These are phyloP conservation scores for Sialia sialis DNA, from an alignment of 2,113 vertebrate genomes.

Conservation along the genomic window DNA sequence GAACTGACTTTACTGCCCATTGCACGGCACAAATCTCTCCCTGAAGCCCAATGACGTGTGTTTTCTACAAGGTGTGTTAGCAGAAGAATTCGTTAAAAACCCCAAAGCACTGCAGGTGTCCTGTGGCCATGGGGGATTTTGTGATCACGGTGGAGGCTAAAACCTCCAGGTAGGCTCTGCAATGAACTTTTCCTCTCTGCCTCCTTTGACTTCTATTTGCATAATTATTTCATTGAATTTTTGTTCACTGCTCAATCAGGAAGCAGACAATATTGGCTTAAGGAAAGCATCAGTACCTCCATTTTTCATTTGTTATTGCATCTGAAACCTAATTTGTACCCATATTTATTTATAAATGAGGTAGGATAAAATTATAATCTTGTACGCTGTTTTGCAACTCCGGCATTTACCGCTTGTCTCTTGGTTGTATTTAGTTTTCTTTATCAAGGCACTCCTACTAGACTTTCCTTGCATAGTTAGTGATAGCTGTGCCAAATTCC, in stretches of 20 bases:
- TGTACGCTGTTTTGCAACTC: not conserved
- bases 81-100: not conserved
- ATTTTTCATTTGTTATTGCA: not conserved
- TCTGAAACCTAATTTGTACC: not conserved
- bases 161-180: not conserved
- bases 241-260: not conserved
- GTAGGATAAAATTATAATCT: not conserved
- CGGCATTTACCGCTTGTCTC: not conserved
- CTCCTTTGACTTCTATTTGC: not conserved
- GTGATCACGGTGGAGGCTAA: not conserved
- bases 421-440: not conserved
- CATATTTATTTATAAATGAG: not conserved
- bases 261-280: not conserved
- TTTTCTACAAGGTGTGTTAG: not conserved
- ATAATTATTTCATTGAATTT: not conserved
- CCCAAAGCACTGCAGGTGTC: fast-evolving
- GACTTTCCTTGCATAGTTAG: not conserved
- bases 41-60: not conserved
- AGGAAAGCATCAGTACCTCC: not conserved
- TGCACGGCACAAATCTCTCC: not conserved
- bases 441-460: not conserved
- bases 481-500: not conserved
- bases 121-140: not conserved
- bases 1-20: not conserved
- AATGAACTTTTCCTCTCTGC: not conserved